Percentiles rank a stretch among this genome's conserved stretches.
phyloP scores from a whole-genome alignment of 2,888 invertebrate species.

The Ophion costatus region DNA sequence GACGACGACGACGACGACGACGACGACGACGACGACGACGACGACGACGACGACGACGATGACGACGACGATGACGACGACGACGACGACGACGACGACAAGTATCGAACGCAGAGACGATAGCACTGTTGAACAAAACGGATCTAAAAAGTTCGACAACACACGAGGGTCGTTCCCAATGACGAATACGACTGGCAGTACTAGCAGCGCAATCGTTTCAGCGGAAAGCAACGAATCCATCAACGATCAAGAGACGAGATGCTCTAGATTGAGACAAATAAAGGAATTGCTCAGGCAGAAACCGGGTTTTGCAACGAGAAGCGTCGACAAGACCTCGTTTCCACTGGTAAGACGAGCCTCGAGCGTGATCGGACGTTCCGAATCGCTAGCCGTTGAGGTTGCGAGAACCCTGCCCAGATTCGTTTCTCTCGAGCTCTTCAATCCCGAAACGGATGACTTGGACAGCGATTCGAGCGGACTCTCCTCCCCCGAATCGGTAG shows the following conservation, averaged over 20 bases:
- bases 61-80: not conserved
- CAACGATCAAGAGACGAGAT: constrained; percentile 84
- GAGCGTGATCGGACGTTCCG: constrained; percentile 85
- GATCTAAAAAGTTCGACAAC: not conserved
- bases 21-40: not conserved
- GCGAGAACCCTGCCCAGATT: constrained; percentile 90
- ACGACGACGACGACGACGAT: not conserved
- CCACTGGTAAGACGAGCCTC: constrained; percentile 90
- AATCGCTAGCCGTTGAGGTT: constrained; percentile 83
- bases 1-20: not conserved
- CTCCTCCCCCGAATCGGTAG: constrained; percentile 94
- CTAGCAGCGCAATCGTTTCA: constrained; percentile 4
- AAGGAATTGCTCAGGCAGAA: constrained; percentile 89
- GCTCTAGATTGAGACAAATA: constrained; percentile 88
- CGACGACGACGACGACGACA: not conserved
- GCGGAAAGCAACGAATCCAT: constrained; percentile 63
- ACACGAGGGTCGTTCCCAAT: constrained; percentile 6
- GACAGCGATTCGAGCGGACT: constrained; percentile 95
- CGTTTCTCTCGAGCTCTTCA: constrained; percentile 92
- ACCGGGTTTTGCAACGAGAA: constrained; percentile 87
- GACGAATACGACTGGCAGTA: not conserved
- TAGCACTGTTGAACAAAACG: not conserved
- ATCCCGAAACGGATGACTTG: constrained; percentile 95
- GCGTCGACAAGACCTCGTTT: constrained; percentile 84
- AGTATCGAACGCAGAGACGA: not conserved